Conservation (phyloP, 2,888 invertebrate genomes). For the Stegophylla sp. region DNA sequence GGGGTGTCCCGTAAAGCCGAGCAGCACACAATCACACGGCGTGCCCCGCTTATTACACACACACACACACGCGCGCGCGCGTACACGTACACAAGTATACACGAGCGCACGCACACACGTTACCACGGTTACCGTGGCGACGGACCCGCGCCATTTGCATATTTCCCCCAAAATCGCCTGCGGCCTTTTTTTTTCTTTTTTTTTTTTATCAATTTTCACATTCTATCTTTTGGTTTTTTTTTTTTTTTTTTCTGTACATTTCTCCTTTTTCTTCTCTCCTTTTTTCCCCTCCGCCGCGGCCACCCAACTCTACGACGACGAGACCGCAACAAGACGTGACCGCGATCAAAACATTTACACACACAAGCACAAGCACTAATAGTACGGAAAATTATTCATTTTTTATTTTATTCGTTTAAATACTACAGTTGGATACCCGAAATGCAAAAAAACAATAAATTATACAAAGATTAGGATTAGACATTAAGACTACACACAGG, state of each 20-base stretch:
- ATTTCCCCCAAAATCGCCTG: conserved; percentile 52
- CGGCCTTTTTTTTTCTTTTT: conserved; percentile 25
- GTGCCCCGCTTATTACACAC: conserved; percentile 52
- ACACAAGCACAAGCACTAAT: too few species aligned
- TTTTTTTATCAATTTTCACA: conserved; percentile 58
- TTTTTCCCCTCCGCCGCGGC: too few species aligned
- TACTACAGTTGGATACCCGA: too few species aligned
- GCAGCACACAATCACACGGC: conserved; percentile 50
- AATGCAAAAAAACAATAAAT: too few species aligned
- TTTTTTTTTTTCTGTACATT: too few species aligned
- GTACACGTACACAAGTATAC: conserved; percentile 9
- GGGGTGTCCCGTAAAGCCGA: conserved; percentile 47
- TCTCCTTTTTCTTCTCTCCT: too few species aligned
- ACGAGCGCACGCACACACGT: background rate
- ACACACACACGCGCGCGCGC: background rate
- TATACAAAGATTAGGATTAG: too few species aligned
- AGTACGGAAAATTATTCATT: too few species aligned
- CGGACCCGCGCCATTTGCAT: conserved; percentile 53
- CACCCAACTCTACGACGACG: too few species aligned
- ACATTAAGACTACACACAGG: too few species aligned
- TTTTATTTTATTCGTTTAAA: too few species aligned
- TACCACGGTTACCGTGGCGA: conserved; percentile 47
- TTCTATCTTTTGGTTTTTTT: conserved; percentile 30
- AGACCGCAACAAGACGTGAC: conserved; percentile 5
- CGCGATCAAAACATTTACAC: conserved; percentile 44